phyloP scores from a whole-genome alignment of 2,113 vertebrate species.

The Pteruthius melanotis region DNA sequence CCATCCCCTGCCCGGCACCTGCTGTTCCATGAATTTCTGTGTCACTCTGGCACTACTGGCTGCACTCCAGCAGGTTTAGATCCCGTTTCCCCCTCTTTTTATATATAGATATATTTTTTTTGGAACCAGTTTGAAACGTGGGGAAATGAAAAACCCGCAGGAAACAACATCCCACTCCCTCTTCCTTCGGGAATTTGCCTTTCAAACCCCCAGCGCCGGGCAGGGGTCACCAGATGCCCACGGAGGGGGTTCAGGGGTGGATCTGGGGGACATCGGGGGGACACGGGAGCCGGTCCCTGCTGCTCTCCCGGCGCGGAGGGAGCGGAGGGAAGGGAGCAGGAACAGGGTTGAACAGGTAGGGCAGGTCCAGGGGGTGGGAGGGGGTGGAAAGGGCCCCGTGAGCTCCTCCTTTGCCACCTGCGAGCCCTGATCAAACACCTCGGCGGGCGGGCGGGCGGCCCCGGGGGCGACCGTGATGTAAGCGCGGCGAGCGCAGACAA shows the following conservation, averaged over 20 bases:
- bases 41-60: not conserved
- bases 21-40: rapidly evolving
- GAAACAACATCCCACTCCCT: not conserved
- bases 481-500: constrained; percentile 65
- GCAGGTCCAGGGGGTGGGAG: constrained; percentile 49
- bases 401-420: constrained; percentile 74
- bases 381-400: constrained; percentile 25
- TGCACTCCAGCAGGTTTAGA: not conserved
- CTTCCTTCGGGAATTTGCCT: not conserved
- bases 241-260: too few species aligned
- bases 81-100: not conserved
- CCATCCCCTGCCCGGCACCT: not conserved
- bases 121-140: not conserved
- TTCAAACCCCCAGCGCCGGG: too few species aligned
- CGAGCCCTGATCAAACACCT: constrained; percentile 68
- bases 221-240: too few species aligned
- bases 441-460: constrained; percentile 14
- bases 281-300: too few species aligned
- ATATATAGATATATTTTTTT: too few species aligned
- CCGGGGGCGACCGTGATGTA: constrained; percentile 67
- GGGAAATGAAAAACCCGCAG: not conserved
- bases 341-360: constrained; percentile 58
- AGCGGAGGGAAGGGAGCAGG: not conserved
- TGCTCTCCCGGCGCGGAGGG: rapidly evolving
- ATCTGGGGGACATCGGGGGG: too few species aligned